Percentiles rank a stretch among this genome's conserved stretches.
phyloP scores from a whole-genome alignment of 2,113 vertebrate genomes.

The Poecile atricapillus region DNA sequence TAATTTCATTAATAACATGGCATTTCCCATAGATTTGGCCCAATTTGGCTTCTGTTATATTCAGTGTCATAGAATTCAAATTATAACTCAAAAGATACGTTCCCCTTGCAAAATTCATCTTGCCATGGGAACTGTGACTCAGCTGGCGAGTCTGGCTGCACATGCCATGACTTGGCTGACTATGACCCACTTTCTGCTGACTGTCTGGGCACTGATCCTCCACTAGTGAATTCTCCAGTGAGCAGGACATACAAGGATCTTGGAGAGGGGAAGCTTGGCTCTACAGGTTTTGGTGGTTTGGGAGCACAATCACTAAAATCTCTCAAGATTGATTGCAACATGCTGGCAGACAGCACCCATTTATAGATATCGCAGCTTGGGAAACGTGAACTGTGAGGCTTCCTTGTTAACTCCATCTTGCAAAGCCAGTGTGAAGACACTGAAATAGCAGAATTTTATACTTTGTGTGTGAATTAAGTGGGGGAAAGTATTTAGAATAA shows the following conservation, averaged over 20 bases:
- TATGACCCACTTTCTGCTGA: not conserved
- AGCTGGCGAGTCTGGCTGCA: not conserved
- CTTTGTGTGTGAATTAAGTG: not conserved
- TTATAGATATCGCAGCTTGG: not conserved
- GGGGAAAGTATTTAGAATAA: not conserved
- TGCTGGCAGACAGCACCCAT: not conserved
- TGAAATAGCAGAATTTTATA: not conserved
- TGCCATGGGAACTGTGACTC: not conserved
- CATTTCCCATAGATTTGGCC: not conserved
- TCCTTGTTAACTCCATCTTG: not conserved
- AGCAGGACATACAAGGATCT: not conserved
- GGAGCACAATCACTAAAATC: not conserved
- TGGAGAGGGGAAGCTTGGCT: not conserved
- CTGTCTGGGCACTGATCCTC: not conserved
- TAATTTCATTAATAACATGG: not conserved
- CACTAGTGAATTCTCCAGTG: not conserved
- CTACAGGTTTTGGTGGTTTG: not conserved
- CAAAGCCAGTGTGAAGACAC: not conserved
- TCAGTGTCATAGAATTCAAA: not conserved
- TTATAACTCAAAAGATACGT: not conserved
- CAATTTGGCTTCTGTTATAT: not conserved
- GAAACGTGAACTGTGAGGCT: not conserved
- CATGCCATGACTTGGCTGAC: not conserved
- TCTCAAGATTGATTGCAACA: not conserved
- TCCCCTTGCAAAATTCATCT: not conserved